A percentile compares a stretch with the other conserved stretches of the same genome.
phyloP scores from a whole-genome alignment of 2,113 vertebrate genomes.

The Numida meleagris region DNA sequence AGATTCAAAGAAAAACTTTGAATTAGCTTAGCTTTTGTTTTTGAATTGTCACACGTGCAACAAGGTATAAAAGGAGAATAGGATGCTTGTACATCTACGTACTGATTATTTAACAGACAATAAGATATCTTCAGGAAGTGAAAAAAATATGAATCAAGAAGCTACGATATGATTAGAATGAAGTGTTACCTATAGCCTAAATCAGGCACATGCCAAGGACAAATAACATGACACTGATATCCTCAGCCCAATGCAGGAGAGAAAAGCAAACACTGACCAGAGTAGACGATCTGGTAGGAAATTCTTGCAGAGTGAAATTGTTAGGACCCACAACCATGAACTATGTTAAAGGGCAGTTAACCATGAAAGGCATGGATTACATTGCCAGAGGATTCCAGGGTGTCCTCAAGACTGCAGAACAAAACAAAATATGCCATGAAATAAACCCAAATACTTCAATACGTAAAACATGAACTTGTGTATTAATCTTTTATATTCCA shows the following conservation, averaged over 20 bases:
- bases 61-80: background rate
- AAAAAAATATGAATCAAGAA: background rate
- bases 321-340: background rate
- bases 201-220: fast-evolving
- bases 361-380: fast-evolving
- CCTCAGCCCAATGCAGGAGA: background rate
- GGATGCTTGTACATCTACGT: fast-evolving
- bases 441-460: fast-evolving
- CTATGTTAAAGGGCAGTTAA: background rate
- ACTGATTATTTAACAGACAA: background rate
- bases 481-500: background rate
- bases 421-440: background rate
- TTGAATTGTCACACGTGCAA: fast-evolving
- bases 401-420: background rate
- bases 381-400: fast-evolving
- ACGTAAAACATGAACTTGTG: background rate
- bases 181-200: background rate
- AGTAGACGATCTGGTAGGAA: background rate
- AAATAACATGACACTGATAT: fast-evolving
- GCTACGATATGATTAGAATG: background rate
- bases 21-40: background rate
- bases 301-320: fast-evolving
- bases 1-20: background rate
- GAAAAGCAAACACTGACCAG: background rate
- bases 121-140: fast-evolving